phyloP scores from a whole-genome alignment of 2,888 invertebrate genomes.

The Tolmerus cingulatus region DNA sequence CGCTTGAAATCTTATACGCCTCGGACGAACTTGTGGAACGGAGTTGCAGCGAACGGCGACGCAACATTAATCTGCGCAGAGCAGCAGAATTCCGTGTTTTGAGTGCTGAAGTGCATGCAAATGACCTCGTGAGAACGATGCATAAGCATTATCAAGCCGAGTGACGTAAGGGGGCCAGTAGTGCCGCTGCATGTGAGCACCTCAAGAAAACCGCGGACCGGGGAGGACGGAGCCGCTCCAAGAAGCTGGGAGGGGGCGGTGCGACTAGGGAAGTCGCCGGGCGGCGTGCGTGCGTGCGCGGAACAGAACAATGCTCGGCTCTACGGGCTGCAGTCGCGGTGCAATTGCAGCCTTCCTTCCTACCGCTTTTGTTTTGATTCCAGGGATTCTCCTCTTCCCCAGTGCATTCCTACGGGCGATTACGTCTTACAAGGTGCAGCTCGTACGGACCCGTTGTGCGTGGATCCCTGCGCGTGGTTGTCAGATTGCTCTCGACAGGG shows the following conservation, averaged over 20 bases:
- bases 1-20: background rate
- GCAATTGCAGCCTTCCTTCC: conserved; percentile 9
- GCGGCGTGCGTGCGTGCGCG: background rate
- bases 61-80: conserved; percentile 18
- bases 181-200: background rate
- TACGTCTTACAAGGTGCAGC: conserved; percentile 18
- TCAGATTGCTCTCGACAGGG: background rate
- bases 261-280: background rate
- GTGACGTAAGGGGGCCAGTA: conserved; percentile 41
- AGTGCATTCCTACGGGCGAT: background rate
- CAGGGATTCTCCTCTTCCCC: background rate
- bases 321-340: background rate
- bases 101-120: conserved; percentile 36
- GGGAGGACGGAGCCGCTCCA: background rate
- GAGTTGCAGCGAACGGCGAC: background rate
- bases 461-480: background rate
- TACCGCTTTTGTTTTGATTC: conserved; percentile 31
- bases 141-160: conserved; percentile 16
- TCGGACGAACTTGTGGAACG: background rate
- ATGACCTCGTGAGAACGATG: conserved; percentile 41
- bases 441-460: background rate
- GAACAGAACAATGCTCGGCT: background rate
- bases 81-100: background rate
- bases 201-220: background rate
- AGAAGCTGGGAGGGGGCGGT: background rate